Evolutionary conservation across 2,797 vertebrate species (phyloP), one percentile per base, ranked within the genome.

Genomic region (Gymnoscopelus braueri): DNA sequence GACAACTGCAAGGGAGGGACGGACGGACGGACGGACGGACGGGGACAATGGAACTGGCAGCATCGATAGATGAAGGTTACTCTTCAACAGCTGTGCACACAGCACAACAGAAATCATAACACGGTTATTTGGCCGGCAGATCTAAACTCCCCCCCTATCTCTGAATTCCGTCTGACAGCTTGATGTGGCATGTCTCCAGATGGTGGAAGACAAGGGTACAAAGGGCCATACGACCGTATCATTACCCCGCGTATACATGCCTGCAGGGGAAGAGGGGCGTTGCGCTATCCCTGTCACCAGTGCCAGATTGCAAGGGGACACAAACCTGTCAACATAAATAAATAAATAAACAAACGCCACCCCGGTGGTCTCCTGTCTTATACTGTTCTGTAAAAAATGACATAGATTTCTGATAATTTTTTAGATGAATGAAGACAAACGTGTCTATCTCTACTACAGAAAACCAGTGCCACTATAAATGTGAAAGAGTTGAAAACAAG

Each of bases 111-210:
- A 61, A 35, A 29, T 52, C 56, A 69, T 10, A 47, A 56, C 44
- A 59, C 1, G 73, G 48, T 68, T 74, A 65, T 79, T 84, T 85
- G 80, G 70, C 77, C 56, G 9, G 32, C 77, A 58, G 65, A 74
- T 86, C 73, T 77, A 66, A 78, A 10, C 39, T 39, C 39, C 39
- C 76, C 78, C 86, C 76, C 69, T 67, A 80, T 85, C 79, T 68
- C 69, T 64, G 68, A 60, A 64, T 71, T 73, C 71, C 26, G 77
- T 71, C 51, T 67, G 82, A 84, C 84, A 79, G 75, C 13, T 35
- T 76, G 63, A 74, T 66, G 67, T 78, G 85, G 73, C 79, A 75
- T 80, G 58, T 88, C 86, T 93, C 89, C 92, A 94, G 92, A 92
- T 93, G 93, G 91, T 79, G 55, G 74, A 14, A 63, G 83, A 81